A percentile compares a stretch with the other conserved stretches of the same genome.
Conservation (phyloP, 2,888 invertebrate genomes). For the Therioaphis trifolii region DNA sequence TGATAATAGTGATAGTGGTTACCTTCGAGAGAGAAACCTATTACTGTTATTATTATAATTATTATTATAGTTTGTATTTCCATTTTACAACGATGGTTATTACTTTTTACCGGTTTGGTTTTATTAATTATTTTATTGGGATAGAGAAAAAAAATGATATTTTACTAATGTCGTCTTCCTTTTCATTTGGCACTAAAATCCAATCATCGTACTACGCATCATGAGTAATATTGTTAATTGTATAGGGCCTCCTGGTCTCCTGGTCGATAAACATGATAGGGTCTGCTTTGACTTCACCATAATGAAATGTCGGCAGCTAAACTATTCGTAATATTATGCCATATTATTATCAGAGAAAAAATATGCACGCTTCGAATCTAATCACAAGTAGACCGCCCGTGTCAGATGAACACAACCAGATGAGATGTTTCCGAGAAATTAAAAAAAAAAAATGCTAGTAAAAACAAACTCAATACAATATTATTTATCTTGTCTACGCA, state of each 20-base stretch:
- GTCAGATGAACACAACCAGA: too few species aligned
- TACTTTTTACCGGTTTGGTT: background rate
- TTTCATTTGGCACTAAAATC: background rate
- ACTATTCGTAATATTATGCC: too few species aligned
- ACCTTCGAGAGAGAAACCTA: background rate
- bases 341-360: background rate
- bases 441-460: background rate
- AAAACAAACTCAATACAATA: background rate
- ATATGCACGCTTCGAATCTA: background rate
- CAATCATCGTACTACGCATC: background rate
- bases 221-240: background rate
- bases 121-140: background rate
- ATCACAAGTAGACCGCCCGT: background rate
- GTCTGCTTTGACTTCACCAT: background rate
- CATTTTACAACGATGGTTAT: background rate
- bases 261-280: background rate
- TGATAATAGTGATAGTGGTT: background rate
- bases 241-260: background rate
- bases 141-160: background rate
- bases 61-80: background rate
- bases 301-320: background rate
- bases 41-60: background rate
- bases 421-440: background rate
- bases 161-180: background rate
- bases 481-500: background rate